phyloP scores from a whole-genome alignment of 2,797 vertebrate genomes.

The Alosa sapidissima region DNA sequence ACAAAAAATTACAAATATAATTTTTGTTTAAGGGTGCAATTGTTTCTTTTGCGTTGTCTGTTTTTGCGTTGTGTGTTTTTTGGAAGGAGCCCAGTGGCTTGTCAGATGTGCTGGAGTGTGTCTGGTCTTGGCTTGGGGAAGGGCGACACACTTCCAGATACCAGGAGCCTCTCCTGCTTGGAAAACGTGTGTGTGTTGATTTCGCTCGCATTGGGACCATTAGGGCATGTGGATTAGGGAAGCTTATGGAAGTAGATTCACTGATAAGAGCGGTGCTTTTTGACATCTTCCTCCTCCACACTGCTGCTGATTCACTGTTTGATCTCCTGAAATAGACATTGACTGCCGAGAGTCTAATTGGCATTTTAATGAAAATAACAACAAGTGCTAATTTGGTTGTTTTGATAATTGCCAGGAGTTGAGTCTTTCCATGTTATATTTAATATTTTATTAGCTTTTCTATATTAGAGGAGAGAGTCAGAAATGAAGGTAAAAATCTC shows the following conservation, averaged over 20 bases:
- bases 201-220: conserved; percentile 41
- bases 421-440: conserved; percentile 67
- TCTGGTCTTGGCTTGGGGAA: not conserved
- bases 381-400: conserved; percentile 76
- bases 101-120: conserved; percentile 2
- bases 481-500: not conserved
- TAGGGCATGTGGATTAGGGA: conserved; percentile 46
- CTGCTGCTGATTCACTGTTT: conserved; percentile 48
- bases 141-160: not conserved
- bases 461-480: not conserved
- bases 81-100: not conserved
- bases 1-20: not conserved
- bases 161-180: not conserved
- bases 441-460: not conserved
- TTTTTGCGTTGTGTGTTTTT: not conserved
- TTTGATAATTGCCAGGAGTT: conserved; percentile 77
- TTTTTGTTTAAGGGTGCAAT: not conserved
- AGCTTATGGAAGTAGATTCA: conserved; percentile 43
- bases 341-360: conserved; percentile 69
- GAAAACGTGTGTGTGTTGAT: conserved; percentile 16
- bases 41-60: not conserved
- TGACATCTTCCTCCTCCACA: conserved; percentile 37
- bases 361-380: conserved; percentile 71
- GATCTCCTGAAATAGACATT: conserved; percentile 56
- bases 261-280: conserved; percentile 47